These are phyloP conservation scores for Drosophila fungiperda DNA, from an alignment of 2,888 invertebrate genomes.

Conservation along the genomic window DNA sequence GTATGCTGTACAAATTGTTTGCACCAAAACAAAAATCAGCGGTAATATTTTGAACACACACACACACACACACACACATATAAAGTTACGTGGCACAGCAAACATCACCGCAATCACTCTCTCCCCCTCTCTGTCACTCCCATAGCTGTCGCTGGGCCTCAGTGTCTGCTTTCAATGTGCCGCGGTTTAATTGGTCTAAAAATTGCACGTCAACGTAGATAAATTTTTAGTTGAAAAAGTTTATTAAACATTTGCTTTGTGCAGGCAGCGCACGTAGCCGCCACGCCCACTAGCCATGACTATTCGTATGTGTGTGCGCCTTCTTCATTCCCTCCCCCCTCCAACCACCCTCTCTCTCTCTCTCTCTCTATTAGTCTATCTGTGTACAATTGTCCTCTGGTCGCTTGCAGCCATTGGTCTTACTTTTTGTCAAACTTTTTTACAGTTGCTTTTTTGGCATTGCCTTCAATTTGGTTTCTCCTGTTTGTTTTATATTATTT, in stretches of 20 bases:
- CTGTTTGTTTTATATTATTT: conserved; percentile 13
- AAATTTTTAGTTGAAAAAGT: conserved; percentile 80
- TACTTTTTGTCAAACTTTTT: conserved; percentile 73
- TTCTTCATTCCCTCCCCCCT: neutral
- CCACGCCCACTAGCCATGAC: conserved; percentile 27
- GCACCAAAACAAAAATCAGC: conserved; percentile 1
- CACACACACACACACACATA: conserved; percentile 11
- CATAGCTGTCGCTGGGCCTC: neutral
- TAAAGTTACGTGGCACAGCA: conserved; percentile 24
- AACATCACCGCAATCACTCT: conserved; percentile 3
- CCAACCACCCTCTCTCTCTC: neutral
- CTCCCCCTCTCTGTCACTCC: neutral
- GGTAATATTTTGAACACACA: conserved; percentile 13
- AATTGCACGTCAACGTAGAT: conserved; percentile 82
- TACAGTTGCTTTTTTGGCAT: conserved; percentile 62
- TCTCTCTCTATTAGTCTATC: conserved; percentile 6
- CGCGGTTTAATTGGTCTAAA: conserved; percentile 80
- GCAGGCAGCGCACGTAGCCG: conserved; percentile 70
- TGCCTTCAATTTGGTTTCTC: conserved; percentile 40
- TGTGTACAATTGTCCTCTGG: conserved; percentile 55
- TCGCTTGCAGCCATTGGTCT: conserved; percentile 61
- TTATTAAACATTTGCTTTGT: conserved; percentile 78
- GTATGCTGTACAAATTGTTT: conserved; percentile 5
- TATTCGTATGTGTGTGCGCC: conserved; percentile 9
- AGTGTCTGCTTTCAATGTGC: conserved; percentile 37